These are phyloP conservation scores for Hydrozoanthus gracilis DNA, from an alignment of 92 coral and sea anemone genomes.

Conservation along the genomic window DNA sequence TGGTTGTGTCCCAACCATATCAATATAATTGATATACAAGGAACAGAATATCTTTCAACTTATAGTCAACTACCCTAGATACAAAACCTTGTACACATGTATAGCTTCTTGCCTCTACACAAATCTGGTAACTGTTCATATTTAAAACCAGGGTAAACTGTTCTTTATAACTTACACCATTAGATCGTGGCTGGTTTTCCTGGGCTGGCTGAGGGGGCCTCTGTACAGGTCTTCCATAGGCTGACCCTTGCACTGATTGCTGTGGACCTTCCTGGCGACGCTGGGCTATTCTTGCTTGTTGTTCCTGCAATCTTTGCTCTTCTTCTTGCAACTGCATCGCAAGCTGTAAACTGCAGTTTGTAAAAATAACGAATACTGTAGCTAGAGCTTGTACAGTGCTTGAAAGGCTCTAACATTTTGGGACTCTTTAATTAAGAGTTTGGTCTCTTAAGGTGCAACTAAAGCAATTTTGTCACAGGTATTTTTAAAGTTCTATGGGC, in stretches of 20 bases:
- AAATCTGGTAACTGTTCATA: neutral
- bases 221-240: conserved; percentile 38
- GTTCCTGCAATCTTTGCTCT: conserved; percentile 67
- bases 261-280: conserved; percentile 72
- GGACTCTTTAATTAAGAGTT: too few relatives aligned
- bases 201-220: conserved; percentile 23
- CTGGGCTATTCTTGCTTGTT: conserved; percentile 47
- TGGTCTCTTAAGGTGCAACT: too few relatives aligned
- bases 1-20: too few relatives aligned
- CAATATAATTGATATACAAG: too few relatives aligned
- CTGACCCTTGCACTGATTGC: conserved; percentile 34
- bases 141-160: neutral
- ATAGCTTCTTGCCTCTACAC: neutral
- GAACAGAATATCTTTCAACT: too few relatives aligned
- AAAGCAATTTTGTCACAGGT: too few relatives aligned
- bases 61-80: neutral
- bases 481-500: too few relatives aligned
- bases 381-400: too few relatives aligned
- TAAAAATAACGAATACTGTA: neutral
- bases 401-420: too few relatives aligned
- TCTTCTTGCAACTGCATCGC: conserved; percentile 95
- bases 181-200: conserved; percentile 26
- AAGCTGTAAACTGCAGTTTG: conserved; percentile 72
- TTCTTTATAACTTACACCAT: conserved; percentile 20
- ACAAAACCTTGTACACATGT: neutral